phyloP scores from a whole-genome alignment of 2,113 vertebrate genomes.

The Prionailurus viverrinus region DNA sequence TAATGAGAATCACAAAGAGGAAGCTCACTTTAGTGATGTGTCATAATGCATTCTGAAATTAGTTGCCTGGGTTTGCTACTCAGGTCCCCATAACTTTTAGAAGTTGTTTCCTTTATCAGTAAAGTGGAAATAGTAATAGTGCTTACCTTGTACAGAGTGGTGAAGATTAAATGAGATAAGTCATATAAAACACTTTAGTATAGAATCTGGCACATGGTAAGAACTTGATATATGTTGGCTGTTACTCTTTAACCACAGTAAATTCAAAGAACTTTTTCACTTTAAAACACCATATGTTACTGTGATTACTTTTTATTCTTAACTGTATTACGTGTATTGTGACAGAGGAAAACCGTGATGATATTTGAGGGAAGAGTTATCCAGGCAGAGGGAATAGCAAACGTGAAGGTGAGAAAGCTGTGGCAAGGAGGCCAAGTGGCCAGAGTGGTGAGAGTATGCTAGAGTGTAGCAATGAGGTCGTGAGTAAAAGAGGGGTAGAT shows the following conservation, averaged over 20 bases:
- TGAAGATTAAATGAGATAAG: slow-evolving; percentile 39
- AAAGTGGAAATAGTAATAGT: slow-evolving; percentile 18
- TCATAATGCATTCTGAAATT: background rate
- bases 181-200: background rate
- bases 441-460: too few relatives aligned
- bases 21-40: background rate
- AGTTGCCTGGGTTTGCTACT: slow-evolving; percentile 34
- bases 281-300: background rate
- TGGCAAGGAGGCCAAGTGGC: background rate
- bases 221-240: background rate
- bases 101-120: slow-evolving; percentile 29
- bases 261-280: slow-evolving; percentile 39
- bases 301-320: background rate
- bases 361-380: slow-evolving; percentile 11
- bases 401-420: background rate
- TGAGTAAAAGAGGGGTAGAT: background rate
- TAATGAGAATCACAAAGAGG: slow-evolving; percentile 25
- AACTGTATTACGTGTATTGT: background rate
- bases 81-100: background rate
- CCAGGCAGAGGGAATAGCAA: background rate
- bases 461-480: background rate
- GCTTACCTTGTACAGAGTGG: background rate
- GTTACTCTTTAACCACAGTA: slow-evolving; percentile 27
- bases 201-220: background rate
- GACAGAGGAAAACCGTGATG: background rate